Evolutionary conservation across 2,888 invertebrate genomes (phyloP).

Genomic region (Ypsolopha sequella): DNA sequence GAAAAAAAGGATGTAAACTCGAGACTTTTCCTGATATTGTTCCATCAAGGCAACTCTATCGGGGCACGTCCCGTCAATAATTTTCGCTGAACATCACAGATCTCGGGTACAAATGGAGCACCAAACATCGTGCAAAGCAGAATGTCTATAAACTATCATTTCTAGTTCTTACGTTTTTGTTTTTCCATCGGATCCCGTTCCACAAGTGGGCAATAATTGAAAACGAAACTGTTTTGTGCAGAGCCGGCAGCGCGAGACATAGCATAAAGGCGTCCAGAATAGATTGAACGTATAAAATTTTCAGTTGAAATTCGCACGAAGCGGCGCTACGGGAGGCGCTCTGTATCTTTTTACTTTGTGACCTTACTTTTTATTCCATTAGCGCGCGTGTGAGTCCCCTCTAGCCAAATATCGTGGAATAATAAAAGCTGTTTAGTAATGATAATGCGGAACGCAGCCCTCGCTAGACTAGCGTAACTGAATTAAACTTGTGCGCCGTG

Average conservation of each 20-base stretch:
- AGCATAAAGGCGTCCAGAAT: slow-evolving; percentile 66
- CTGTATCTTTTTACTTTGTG: slow-evolving; percentile 69
- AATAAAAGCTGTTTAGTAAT: slow-evolving; percentile 69
- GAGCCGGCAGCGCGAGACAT: slow-evolving; percentile 59
- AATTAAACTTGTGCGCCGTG: slow-evolving; percentile 51
- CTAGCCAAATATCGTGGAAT: slow-evolving; percentile 67
- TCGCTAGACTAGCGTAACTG: slow-evolving; percentile 47
- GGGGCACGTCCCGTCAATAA: slow-evolving; percentile 66
- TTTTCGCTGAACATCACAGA: slow-evolving; percentile 62
- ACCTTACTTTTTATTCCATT: slow-evolving; percentile 72
- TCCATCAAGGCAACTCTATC: slow-evolving; percentile 26
- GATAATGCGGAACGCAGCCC: slow-evolving; percentile 59
- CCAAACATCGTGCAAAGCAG: slow-evolving; percentile 64
- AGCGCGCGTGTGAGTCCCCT: slow-evolving; percentile 64
- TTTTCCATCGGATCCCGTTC: slow-evolving; percentile 62
- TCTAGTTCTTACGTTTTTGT: slow-evolving; percentile 55
- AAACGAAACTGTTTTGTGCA: slow-evolving; percentile 65
- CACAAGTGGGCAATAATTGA: slow-evolving; percentile 72
- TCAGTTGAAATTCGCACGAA: slow-evolving; percentile 67
- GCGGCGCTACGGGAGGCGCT: slow-evolving; percentile 60
- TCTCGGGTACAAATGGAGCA: slow-evolving; percentile 62
- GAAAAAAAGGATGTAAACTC: background rate
- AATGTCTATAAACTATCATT: slow-evolving; percentile 68
- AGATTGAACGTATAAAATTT: slow-evolving; percentile 71
- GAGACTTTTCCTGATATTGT: slow-evolving; percentile 19